These are phyloP conservation scores for Nymphalis polychloros DNA, from an alignment of 2,888 invertebrate species.

Conservation along the genomic window DNA sequence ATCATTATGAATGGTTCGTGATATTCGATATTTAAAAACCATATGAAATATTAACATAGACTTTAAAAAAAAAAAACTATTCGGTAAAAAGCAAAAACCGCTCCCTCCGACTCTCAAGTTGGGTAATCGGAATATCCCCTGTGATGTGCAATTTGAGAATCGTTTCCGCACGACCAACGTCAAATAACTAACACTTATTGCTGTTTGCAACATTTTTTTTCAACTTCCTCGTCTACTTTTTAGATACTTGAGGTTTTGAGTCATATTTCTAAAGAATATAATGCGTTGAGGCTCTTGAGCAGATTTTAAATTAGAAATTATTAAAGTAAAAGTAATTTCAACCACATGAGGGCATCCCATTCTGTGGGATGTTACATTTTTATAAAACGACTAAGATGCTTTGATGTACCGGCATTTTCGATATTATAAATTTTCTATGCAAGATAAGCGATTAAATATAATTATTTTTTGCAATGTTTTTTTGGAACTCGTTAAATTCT, in stretches of 20 bases:
- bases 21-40: conserved; percentile 54
- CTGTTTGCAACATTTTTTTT: conserved; percentile 63
- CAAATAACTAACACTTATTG: conserved; percentile 67
- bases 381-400: conserved; percentile 2
- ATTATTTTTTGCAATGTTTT: background rate
- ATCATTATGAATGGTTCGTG: conserved; percentile 56
- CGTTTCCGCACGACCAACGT: conserved; percentile 74
- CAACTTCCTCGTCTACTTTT: conserved; percentile 53
- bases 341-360: conserved; percentile 36
- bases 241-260: conserved; percentile 57
- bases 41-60: conserved; percentile 23
- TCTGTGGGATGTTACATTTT: conserved; percentile 17
- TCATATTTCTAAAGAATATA: conserved; percentile 29
- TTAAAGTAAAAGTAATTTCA: conserved; percentile 39
- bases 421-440: background rate
- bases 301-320: conserved; percentile 34
- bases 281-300: conserved; percentile 31
- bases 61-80: conserved; percentile 9
- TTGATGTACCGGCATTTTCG: conserved; percentile 10
- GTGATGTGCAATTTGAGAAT: conserved; percentile 77
- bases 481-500: background rate
- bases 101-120: conserved; percentile 42
- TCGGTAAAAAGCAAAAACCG: conserved; percentile 44
- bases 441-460: background rate
- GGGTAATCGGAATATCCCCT: conserved; percentile 67